A percentile compares a stretch with the other conserved stretches of the same genome.
Conservation (phyloP, 1,140 invertebrate species). For the Pogonomyrmex californicus region DNA sequence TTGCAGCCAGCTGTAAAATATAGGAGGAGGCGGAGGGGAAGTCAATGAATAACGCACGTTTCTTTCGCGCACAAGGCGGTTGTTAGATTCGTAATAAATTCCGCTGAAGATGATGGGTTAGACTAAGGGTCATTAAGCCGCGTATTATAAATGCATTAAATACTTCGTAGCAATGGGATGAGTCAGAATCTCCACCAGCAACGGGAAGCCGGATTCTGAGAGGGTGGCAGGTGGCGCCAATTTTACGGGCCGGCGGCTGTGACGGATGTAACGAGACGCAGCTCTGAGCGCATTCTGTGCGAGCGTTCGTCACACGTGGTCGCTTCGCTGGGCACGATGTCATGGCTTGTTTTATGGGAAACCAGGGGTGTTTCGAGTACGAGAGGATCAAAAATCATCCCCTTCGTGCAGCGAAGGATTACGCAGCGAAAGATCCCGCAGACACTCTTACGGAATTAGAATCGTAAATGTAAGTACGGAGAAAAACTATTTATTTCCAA, state of each 20-base stretch:
- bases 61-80: constrained; percentile 15
- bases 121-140: constrained; percentile 83
- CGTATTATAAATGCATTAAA: constrained; percentile 86
- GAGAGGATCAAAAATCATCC: constrained; percentile 56
- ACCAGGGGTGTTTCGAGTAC: constrained; percentile 51
- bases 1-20: neutral
- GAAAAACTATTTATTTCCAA: neutral
- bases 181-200: constrained; percentile 73
- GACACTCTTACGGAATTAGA: constrained; percentile 4
- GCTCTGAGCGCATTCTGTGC: constrained; percentile 56
- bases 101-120: constrained; percentile 68
- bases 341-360: constrained; percentile 82
- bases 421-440: neutral
- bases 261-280: constrained; percentile 85
- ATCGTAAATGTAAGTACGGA: neutral
- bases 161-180: constrained; percentile 74
- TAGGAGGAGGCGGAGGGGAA: neutral
- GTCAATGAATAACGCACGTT: constrained; percentile 46
- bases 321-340: constrained; percentile 82
- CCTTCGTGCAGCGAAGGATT: constrained; percentile 3
- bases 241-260: constrained; percentile 86
- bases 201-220: constrained; percentile 69
- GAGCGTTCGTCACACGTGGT: constrained; percentile 82
- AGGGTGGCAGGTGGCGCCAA: constrained; percentile 87
- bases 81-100: constrained; percentile 75